These are phyloP conservation scores for Phyllostomus discolor DNA, from an alignment of 2,113 vertebrate species.

Conservation along the genomic window DNA sequence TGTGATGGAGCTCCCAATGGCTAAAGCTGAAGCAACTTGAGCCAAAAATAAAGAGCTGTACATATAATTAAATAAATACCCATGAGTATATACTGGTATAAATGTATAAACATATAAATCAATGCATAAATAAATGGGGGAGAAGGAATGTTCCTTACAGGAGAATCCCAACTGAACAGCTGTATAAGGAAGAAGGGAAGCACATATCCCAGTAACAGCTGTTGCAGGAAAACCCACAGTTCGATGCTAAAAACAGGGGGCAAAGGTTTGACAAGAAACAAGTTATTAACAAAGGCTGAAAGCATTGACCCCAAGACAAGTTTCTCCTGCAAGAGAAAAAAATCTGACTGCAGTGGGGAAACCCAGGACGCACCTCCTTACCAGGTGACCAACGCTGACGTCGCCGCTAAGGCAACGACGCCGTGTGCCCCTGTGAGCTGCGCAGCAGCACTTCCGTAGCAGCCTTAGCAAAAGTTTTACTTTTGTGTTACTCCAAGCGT, in stretches of 20 bases:
- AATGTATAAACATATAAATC: background rate
- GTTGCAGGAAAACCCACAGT: background rate
- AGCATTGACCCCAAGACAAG: background rate
- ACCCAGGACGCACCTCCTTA: background rate
- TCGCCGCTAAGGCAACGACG: background rate
- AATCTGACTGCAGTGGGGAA: background rate
- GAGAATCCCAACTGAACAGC: background rate
- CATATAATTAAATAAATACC: slow-evolving; percentile 3
- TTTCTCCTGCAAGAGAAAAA: background rate
- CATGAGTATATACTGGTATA: background rate
- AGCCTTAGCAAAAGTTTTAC: background rate
- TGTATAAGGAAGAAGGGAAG: background rate
- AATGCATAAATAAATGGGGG: background rate
- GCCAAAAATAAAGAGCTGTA: background rate
- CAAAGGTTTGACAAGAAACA: background rate
- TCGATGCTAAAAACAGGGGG: background rate
- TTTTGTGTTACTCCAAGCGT: background rate
- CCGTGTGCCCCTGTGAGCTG: background rate
- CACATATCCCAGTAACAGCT: background rate
- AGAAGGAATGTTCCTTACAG: background rate
- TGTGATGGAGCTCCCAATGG: background rate
- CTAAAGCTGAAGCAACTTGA: background rate
- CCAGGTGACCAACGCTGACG: background rate
- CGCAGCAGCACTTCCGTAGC: background rate
- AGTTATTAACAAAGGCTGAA: background rate